A percentile compares a stretch with the other conserved stretches of the same genome.
These are phyloP conservation scores for Pagetopsis macropterus DNA, from an alignment of 2,797 vertebrate species.

Conservation along the genomic window DNA sequence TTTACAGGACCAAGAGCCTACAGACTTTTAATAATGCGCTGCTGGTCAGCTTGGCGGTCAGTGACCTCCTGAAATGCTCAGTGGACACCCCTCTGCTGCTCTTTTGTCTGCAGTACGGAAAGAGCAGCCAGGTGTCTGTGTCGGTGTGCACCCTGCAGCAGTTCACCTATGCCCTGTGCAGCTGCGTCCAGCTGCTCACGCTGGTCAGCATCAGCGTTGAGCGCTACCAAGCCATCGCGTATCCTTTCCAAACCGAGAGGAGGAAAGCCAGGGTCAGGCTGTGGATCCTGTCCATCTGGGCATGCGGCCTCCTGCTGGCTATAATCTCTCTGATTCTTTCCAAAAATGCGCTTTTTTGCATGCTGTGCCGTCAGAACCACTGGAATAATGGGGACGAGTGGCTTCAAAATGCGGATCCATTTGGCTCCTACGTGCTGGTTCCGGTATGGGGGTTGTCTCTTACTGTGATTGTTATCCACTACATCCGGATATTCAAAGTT, in stretches of 20 bases:
- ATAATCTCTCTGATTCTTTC: constrained; percentile 59
- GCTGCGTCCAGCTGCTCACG: constrained; percentile 77
- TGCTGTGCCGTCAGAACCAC: constrained; percentile 56
- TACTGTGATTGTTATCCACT: constrained; percentile 68
- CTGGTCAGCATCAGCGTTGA: constrained; percentile 78
- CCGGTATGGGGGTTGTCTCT: constrained; percentile 71
- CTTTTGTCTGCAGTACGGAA: constrained; percentile 31
- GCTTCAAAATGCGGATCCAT: constrained; percentile 47
- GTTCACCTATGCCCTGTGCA: constrained; percentile 77
- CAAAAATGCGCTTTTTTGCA: constrained; percentile 48
- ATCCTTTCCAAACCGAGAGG: constrained; percentile 66
- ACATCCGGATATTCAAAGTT: constrained; percentile 72
- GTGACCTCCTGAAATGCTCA: constrained; percentile 72
- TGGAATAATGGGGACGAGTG: neutral
- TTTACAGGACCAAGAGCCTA: constrained; percentile 66
- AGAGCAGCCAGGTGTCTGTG: constrained; percentile 16
- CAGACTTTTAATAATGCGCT: constrained; percentile 72
- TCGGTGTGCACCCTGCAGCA: constrained; percentile 66
- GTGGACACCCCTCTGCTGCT: constrained; percentile 75
- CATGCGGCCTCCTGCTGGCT: constrained; percentile 56
- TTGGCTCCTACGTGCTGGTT: constrained; percentile 72
- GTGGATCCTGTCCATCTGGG: constrained; percentile 74
- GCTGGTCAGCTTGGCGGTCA: constrained; percentile 70
- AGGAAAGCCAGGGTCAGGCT: constrained; percentile 55
- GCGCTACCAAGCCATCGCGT: constrained; percentile 72